phyloP scores from a whole-genome alignment of 1,140 invertebrate species.

The Drosophila fuyamai region DNA sequence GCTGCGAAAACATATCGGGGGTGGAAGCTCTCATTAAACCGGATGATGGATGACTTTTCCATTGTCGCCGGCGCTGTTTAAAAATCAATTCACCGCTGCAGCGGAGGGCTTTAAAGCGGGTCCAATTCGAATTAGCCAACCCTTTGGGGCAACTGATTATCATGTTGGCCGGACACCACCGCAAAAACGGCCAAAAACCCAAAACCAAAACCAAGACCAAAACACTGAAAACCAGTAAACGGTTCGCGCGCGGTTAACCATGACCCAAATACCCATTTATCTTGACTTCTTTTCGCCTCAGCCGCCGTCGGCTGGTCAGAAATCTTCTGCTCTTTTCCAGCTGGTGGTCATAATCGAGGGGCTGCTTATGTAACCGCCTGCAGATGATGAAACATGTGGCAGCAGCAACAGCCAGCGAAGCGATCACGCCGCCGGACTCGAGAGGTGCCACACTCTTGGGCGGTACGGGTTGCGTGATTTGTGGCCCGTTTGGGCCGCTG shows the following conservation, averaged over 20 bases:
- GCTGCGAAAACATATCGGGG: not conserved
- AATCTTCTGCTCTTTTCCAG: constrained; percentile 49
- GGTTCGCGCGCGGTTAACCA: constrained; percentile 71
- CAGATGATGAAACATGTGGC: constrained; percentile 43
- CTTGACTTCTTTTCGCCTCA: constrained; percentile 70
- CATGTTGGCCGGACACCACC: constrained; percentile 40
- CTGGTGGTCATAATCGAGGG: constrained; percentile 38
- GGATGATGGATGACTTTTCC: constrained; percentile 72
- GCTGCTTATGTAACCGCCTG: constrained; percentile 59
- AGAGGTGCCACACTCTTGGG: constrained; percentile 70
- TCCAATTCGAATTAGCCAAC: constrained; percentile 78
- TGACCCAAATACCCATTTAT: constrained; percentile 79
- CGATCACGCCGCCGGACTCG: constrained; percentile 48
- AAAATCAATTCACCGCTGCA: constrained; percentile 33
- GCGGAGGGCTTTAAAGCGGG: constrained; percentile 34
- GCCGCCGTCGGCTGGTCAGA: constrained; percentile 32
- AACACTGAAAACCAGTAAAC: constrained; percentile 69
- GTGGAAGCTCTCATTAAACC: constrained; percentile 55
- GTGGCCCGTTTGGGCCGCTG: constrained; percentile 6
- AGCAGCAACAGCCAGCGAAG: constrained; percentile 37
- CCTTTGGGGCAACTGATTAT: constrained; percentile 52
- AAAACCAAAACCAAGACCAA: constrained; percentile 22
- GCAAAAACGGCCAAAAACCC: constrained; percentile 37
- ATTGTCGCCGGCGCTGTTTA: constrained; percentile 39
- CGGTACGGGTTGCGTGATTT: constrained; percentile 25